Evolutionary conservation across 2,797 vertebrate genomes (phyloP), one percentile per base, ranked within the genome.

Genomic region (Eutrigla gurnardus): DNA sequence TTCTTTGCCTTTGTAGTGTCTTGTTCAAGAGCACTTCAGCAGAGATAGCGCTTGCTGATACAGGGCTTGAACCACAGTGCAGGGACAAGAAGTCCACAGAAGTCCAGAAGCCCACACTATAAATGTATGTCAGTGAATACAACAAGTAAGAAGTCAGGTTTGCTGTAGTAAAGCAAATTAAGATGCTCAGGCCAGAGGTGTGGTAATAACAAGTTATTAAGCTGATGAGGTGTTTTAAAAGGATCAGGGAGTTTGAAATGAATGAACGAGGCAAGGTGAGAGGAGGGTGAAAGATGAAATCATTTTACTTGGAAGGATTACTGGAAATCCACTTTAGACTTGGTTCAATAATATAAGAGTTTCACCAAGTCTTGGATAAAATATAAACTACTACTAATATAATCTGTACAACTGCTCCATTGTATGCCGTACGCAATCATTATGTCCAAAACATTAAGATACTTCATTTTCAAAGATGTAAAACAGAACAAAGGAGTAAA

Each of bases 1-100:
- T 45, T 49, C 49, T 82, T 58, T 77, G 62, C 42, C 74, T 65
- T 62, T 69, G 61, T 61, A 49, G 42, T 61, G 60, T 71, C 66
- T 74, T 61, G 52, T 77, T 82, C 50, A 81, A 80, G 50, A 70
- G 49, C 70, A 71, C 73, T 75, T 82, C 65, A 70, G 77, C 63
- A 75, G 45, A 70, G 52, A 67, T 76, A 63, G 68, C 0, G 3
- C 32, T 15, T 0, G 8, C 35, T 75, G 42, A 68, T 77, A 52
- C 12, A 6, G 33, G 35, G 5, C 65, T 70, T 57, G 15, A 62
- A 58, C 17, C 39, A 49, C 12, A 9, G 15, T 33, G 37, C 4
- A 43, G 17, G 36, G 15, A 64, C 43, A 72, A 25, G 25, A 25
- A 25, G 25, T n/a, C 45, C 25, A 58, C 50, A 17, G 13, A 55